Evolutionary conservation across 2,888 invertebrate genomes (phyloP).

Genomic region (Xestia ashworthii): DNA sequence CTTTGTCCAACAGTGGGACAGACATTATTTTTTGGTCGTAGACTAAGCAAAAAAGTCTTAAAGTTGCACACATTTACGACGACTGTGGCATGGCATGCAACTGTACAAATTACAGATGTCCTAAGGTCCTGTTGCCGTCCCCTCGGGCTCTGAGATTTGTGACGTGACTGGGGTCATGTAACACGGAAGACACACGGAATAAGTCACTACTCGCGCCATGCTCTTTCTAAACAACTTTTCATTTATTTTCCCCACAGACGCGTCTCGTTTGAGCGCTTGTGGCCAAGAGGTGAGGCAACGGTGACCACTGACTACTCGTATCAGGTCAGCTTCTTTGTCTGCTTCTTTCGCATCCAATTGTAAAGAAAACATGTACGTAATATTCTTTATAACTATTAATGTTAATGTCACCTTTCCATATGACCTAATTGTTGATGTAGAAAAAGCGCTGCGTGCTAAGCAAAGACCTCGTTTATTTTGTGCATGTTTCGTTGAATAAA

Average conservation of each 20-base stretch:
- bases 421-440: constrained; percentile 46
- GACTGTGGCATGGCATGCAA: not conserved
- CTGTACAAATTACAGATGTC: not conserved
- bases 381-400: not conserved
- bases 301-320: not conserved
- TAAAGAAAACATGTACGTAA: not conserved
- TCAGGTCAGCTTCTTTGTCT: not conserved
- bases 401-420: constrained; percentile 29
- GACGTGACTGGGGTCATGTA: not conserved
- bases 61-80: not conserved
- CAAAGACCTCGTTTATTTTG: constrained; percentile 41
- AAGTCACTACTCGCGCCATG: not conserved
- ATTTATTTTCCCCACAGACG: not conserved
- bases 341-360: not conserved
- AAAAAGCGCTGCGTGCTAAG: constrained; percentile 39
- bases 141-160: not conserved
- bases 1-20: not conserved
- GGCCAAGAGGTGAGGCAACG: not conserved
- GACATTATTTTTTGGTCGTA: not conserved
- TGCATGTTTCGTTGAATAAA: constrained; percentile 48
- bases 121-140: not conserved
- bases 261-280: not conserved
- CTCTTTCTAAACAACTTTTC: not conserved
- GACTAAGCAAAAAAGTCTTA: too few species aligned
- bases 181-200: not conserved